phyloP scores from a whole-genome alignment of 1,140 invertebrate species.

The Pemphigus obesinymphae region DNA sequence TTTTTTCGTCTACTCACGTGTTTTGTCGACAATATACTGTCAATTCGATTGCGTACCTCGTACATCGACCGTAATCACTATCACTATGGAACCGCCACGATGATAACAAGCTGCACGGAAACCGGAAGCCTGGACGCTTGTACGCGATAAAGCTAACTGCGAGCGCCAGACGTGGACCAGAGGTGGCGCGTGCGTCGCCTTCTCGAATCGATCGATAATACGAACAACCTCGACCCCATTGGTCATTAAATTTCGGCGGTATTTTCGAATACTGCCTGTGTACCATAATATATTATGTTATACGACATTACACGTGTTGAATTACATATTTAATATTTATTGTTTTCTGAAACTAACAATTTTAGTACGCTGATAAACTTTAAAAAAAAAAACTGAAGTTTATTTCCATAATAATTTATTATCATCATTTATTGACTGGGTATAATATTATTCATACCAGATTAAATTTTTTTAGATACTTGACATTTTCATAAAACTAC shows the following conservation, averaged over 20 bases:
- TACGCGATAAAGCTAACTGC: not conserved
- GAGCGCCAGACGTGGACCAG: not conserved
- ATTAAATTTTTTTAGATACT: too few relatives aligned
- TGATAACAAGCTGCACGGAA: not conserved
- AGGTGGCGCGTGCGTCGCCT: not conserved
- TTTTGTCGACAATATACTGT: not conserved
- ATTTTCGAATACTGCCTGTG: conserved; percentile 4
- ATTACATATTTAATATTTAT: not conserved
- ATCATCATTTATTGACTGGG: too few relatives aligned
- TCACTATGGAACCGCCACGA: not conserved
- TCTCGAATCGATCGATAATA: conserved; percentile 1
- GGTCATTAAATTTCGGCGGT: not conserved
- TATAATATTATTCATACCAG: too few relatives aligned
- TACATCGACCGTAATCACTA: not conserved
- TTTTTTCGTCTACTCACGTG: not conserved
- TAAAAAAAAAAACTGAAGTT: too few relatives aligned
- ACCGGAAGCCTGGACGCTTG: not conserved
- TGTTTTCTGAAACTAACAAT: not conserved
- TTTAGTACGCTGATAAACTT: too few relatives aligned
- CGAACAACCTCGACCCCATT: not conserved
- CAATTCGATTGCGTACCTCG: not conserved
- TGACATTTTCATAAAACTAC: too few relatives aligned
- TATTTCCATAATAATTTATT: too few relatives aligned
- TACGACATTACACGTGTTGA: too few relatives aligned
- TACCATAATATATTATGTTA: too few relatives aligned